Conservation (phyloP, 1,140 invertebrate species). For the Meloidogyne floridensis region DNA sequence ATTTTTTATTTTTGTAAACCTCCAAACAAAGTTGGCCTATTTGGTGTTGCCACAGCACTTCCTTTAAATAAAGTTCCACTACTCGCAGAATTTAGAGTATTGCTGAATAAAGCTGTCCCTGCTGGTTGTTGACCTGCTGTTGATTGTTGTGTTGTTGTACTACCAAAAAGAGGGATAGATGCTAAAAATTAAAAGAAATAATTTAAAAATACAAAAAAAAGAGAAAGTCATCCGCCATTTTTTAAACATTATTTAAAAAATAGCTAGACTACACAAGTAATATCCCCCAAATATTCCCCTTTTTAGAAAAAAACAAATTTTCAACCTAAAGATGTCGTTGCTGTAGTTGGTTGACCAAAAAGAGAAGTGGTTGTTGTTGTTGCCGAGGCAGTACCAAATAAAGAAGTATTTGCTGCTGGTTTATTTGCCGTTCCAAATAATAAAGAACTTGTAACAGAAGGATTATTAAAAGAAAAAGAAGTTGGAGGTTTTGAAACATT, state of each 20-base stretch:
- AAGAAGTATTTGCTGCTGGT: not conserved
- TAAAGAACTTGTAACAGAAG: not conserved
- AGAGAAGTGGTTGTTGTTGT: not conserved
- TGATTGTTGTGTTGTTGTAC: not conserved
- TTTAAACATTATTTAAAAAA: not conserved
- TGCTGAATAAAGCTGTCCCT: slow-evolving; percentile 15
- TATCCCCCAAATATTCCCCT: too few species aligned
- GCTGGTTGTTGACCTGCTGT: not conserved
- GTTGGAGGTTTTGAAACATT: slow-evolving; percentile 4
- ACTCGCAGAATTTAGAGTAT: slow-evolving; percentile 27
- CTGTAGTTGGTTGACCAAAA: not conserved
- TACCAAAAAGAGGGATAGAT: not conserved
- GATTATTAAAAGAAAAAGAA: slow-evolving; percentile 6
- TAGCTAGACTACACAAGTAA: too few species aligned
- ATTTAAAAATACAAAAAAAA: not conserved
- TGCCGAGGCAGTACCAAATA: not conserved
- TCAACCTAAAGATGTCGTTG: not conserved
- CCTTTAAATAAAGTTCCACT: slow-evolving; percentile 30
- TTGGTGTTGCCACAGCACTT: slow-evolving; percentile 9
- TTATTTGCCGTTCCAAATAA: not conserved
- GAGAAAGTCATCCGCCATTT: too few species aligned
- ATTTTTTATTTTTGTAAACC: not conserved
- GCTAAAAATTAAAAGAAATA: not conserved
- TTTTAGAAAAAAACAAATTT: too few species aligned
- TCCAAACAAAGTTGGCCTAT: slow-evolving; percentile 8